Base-by-base conservation (phyloP, 2,888 invertebrate species). In the Drosophila quinaria region DNA sequence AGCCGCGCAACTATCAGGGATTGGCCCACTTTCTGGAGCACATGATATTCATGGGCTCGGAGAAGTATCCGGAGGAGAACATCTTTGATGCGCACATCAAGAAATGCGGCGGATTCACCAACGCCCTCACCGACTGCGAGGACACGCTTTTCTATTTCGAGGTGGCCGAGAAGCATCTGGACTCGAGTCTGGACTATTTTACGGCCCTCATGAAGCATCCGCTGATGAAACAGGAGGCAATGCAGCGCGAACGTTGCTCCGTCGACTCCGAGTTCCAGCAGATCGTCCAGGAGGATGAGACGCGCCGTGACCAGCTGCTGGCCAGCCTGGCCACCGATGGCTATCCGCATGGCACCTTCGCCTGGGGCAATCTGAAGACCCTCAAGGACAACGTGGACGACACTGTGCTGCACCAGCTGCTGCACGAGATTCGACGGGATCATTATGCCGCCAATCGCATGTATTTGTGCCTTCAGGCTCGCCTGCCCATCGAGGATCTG, bases 31-130 rank as follows among this genome's bases (percentile, higher is more conserved):
- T 97, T 91, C 94, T 97, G 3, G 97, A 97, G 87, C 97, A 97
- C 91, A 97, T 98, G 98, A 93, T 98, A 22, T 98, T 98, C 90
- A 98, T 98, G 98, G 98, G 98, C 35, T 97, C 97, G 78, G 94
- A 96, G 89, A 98, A 97, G 91, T 98, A 96, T 91, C 97, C 97
- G 96, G 9, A 94, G 90, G 98, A 98, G 93, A 97, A 97, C 92
- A 96, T 95, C 77, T 97, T 97, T 89, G 97, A 97, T 93, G 93
- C 96, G 1, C 97, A 96, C 81, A 94, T 97, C 25, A 95, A 95
- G 94, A 96, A 96, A 94, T 95, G 96, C 91, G 97, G 98, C 3
- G 98, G 98, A 4, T 95, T 95, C 9, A 96, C 96, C 90, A 98
- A 98, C 91, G 98, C 98, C 1, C 95, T 95, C 35, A 98, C 98